Conservation (phyloP, 1,140 invertebrate genomes). For the Drosophila teissieri region DNA sequence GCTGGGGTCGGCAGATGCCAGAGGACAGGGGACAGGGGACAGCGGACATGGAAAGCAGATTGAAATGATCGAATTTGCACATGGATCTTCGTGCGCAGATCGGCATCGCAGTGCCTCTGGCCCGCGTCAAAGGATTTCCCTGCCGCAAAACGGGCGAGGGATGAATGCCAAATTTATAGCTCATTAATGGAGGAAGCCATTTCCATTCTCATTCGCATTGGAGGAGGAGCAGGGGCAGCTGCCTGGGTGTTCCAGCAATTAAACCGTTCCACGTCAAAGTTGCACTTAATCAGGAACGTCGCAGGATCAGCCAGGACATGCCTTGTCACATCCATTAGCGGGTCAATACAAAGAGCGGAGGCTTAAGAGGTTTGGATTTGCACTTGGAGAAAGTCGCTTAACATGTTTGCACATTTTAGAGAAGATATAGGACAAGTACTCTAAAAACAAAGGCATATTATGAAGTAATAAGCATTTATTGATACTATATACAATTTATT, state of each 20-base stretch:
- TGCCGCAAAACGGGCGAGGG: conserved; percentile 5
- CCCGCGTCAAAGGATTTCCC: conserved; percentile 56
- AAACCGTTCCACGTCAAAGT: conserved; percentile 59
- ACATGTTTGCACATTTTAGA: neutral
- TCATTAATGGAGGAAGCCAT: conserved; percentile 26
- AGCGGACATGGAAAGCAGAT: conserved; percentile 35
- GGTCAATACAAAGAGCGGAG: conserved; percentile 25
- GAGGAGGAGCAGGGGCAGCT: conserved; percentile 9
- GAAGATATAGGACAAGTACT: too few species aligned
- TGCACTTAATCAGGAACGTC: conserved; percentile 67
- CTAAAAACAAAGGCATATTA: too few species aligned
- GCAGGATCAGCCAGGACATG: conserved; percentile 40
- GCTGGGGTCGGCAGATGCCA: conserved; percentile 58
- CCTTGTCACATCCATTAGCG: conserved; percentile 42
- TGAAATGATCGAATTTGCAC: conserved; percentile 69
- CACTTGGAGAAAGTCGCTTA: neutral
- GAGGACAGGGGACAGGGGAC: neutral
- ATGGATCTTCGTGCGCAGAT: conserved; percentile 43
- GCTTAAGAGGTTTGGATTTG: neutral
- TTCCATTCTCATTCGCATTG: too few species aligned
- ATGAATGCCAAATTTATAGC: conserved; percentile 45
- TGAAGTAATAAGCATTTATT: too few species aligned
- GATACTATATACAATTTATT: too few species aligned
- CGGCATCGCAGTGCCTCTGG: conserved; percentile 23
- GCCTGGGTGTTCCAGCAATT: conserved; percentile 63